Evolutionary conservation across 1,140 invertebrate species (phyloP).

Genomic region (Camponotus pennsylvanicus): DNA sequence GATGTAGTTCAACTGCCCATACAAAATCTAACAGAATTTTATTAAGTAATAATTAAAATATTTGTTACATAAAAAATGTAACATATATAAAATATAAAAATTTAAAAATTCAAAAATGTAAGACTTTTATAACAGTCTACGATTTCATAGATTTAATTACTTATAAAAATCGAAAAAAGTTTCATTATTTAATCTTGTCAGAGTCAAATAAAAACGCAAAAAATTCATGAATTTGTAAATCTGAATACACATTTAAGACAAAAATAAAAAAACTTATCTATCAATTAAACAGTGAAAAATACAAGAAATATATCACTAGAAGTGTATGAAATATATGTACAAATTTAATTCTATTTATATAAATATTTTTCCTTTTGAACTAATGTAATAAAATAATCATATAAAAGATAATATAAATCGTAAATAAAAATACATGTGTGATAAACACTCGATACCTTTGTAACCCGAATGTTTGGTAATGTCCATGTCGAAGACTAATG

Average conservation of each 20-base stretch:
- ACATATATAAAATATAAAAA: not conserved
- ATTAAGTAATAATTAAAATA: not conserved
- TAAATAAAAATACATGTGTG: not conserved
- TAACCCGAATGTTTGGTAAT: not conserved
- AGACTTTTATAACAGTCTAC: not conserved
- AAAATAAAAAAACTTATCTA: not conserved
- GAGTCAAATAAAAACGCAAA: not conserved
- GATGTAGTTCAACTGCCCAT: conserved; percentile 57
- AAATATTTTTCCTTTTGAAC: not conserved
- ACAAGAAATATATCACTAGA: not conserved
- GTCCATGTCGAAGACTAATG: conserved; percentile 16
- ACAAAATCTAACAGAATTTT: conserved; percentile 41
- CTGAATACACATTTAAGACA: not conserved
- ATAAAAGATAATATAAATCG: not conserved
- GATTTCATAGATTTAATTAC: not conserved
- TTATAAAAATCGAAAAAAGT: not conserved
- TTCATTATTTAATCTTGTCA: not conserved
- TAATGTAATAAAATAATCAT: not conserved
- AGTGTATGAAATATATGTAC: not conserved
- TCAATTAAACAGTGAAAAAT: too few relatives aligned
- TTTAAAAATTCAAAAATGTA: not conserved
- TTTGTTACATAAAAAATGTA: not conserved
- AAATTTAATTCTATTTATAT: not conserved
- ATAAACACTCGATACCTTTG: conserved; percentile 14
- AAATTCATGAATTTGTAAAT: not conserved